Evolutionary conservation across 2,888 invertebrate genomes (phyloP).

Genomic region (Apeira syringaria): DNA sequence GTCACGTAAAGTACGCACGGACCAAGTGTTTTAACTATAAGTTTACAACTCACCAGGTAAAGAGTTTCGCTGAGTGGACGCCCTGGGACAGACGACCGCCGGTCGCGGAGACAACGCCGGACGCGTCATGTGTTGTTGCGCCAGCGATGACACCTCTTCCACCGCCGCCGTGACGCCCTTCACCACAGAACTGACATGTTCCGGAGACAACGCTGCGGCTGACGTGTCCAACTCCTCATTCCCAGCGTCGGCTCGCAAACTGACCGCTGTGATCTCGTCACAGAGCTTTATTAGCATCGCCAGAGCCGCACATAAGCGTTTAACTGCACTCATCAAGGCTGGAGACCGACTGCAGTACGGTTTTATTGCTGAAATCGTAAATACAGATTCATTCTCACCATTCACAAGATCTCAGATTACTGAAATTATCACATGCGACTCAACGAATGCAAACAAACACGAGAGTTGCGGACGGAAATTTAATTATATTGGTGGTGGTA

Average conservation of each 20-base stretch:
- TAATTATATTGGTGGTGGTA: too few species aligned
- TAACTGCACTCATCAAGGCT: constrained; percentile 90
- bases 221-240: constrained; percentile 64
- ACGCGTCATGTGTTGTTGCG: constrained; percentile 91
- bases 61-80: constrained; percentile 79
- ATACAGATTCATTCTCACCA: neutral
- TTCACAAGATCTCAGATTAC: too few species aligned
- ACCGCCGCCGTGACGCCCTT: constrained; percentile 69
- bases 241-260: constrained; percentile 83
- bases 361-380: constrained; percentile 66
- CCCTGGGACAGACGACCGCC: constrained; percentile 69
- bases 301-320: constrained; percentile 93
- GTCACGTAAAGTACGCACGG: too few species aligned
- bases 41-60: constrained; percentile 59
- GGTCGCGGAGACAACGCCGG: constrained; percentile 74
- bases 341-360: constrained; percentile 84
- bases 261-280: constrained; percentile 92
- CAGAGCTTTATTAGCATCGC: constrained; percentile 94
- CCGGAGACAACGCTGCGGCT: constrained; percentile 63
- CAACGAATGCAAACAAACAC: too few species aligned
- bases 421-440: too few species aligned
- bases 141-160: constrained; percentile 86
- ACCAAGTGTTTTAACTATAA: neutral
- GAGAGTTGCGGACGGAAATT: too few species aligned
- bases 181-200: constrained; percentile 69